Percentiles rank a stretch among this genome's conserved stretches.
Conservation (phyloP, 2,888 invertebrate genomes). For the Abrostola triplasia region DNA sequence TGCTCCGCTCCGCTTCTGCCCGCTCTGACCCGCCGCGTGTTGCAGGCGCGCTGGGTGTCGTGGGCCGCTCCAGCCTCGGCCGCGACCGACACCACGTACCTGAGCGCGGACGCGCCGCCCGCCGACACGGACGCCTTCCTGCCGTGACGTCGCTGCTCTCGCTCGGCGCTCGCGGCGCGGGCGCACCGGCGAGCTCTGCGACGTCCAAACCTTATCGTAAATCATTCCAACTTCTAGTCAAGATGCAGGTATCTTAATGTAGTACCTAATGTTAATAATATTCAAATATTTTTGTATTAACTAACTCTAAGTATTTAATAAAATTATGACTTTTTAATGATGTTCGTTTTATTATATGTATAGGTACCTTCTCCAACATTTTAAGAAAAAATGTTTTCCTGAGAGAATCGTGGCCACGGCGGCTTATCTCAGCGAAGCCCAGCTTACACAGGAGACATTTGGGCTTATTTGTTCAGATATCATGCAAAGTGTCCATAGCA, state of each 20-base stretch:
- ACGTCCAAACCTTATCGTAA: constrained; percentile 9
- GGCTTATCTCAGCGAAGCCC: no score
- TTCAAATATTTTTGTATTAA: constrained; percentile 18
- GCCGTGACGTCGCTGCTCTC: constrained; percentile 22
- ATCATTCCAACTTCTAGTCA: constrained; percentile 60
- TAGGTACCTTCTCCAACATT: no score
- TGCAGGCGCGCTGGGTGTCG: constrained; percentile 75
- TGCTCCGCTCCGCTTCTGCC: no score
- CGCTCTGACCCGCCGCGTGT: neutral
- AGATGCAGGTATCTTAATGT: constrained; percentile 38
- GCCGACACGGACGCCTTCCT: constrained; percentile 67
- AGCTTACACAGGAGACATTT: no score
- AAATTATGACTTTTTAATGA: neutral
- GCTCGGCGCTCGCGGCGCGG: constrained; percentile 1
- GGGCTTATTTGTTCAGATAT: no score
- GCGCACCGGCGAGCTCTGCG: neutral
- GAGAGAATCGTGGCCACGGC: no score
- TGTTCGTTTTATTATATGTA: neutral
- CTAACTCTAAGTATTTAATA: constrained; percentile 5
- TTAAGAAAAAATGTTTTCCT: no score
- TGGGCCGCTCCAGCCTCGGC: constrained; percentile 75
- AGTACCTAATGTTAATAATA: constrained; percentile 16
- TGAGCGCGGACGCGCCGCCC: constrained; percentile 71
- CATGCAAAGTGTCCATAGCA: no score
- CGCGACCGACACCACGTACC: constrained; percentile 74